These are phyloP conservation scores for Rachycentron canadum DNA, from an alignment of 2,797 vertebrate species.

Conservation along the genomic window DNA sequence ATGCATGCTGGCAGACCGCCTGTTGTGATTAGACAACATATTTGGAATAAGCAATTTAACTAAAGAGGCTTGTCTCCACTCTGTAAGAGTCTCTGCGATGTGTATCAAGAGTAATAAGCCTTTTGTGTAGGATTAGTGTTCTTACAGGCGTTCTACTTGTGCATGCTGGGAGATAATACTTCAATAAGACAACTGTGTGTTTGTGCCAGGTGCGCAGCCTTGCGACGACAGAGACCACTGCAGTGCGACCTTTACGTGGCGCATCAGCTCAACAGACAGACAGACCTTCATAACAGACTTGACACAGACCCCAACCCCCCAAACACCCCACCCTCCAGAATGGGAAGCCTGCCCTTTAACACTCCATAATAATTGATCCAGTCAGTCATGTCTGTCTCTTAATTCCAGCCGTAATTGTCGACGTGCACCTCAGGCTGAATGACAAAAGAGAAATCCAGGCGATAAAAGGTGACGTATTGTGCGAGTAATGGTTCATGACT, in stretches of 20 bases:
- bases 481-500: conserved; percentile 66
- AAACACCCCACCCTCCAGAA: not conserved
- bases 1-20: not conserved
- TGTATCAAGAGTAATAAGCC: conserved; percentile 48
- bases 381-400: conserved; percentile 59
- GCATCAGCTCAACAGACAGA: conserved; percentile 51
- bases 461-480: conserved; percentile 42
- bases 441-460: conserved; percentile 23
- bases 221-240: conserved; percentile 48
- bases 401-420: conserved; percentile 57
- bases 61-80: conserved; percentile 32
- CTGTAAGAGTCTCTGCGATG: conserved; percentile 16
- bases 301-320: conserved; percentile 20
- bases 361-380: conserved; percentile 72
- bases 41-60: conserved; percentile 29
- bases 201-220: conserved; percentile 39
- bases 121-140: conserved; percentile 57
- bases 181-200: conserved; percentile 29
- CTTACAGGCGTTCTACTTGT: conserved; percentile 36
- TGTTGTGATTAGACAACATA: conserved; percentile 16
- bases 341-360: conserved; percentile 77
- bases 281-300: conserved; percentile 50
- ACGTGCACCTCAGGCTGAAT: conserved; percentile 31
- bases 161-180: conserved; percentile 53
- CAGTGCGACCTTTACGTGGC: conserved; percentile 59